Evolutionary conservation across 2,113 vertebrate species (phyloP), one percentile per base, ranked within the genome.

Genomic region (Stercorarius parasiticus): DNA sequence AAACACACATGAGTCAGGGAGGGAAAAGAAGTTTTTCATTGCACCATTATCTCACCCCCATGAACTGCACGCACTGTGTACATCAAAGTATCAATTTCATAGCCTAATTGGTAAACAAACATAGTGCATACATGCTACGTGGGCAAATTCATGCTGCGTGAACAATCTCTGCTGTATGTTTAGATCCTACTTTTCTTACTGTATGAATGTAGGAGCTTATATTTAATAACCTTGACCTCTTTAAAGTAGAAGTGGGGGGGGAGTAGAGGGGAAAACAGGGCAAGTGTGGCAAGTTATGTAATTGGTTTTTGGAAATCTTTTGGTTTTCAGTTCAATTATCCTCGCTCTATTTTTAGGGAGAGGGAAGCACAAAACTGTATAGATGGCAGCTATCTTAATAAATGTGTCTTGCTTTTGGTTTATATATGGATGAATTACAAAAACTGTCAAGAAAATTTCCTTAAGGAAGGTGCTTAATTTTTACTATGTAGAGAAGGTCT

Each of bases 171-270:
- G 11, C 25, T 79, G 2, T 65, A 43, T 69, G 18, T 77, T 95
- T 70, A 64, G 23, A 66, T 85, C 38, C 42, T 30, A 29, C 13
- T 53, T 82, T 91, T 85, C 49, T 58, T 89, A 42, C 9, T 88
- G 38, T 70, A 14, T 82, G 61, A 81, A 50, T 61, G 29, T 53
- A 61, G 71, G n/a, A 89, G 19, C 45, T 66, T 83, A 6, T 18
- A 56, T 87, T 92, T 85, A 73, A 88, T 94, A 93, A 95, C 95
- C 88, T 97, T 97, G 93, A 53, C 95, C 94, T 93, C 84, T 87
- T 95, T 95, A 88, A 79, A 89, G 71, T 56, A 29, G 13, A 79
- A 86, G 34, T 45, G 26, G 25, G 59, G 5, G 12, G 26, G 30
- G 10, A 81, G 43, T 49, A 53, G 45, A 92, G 36, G 40, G 66